Base-by-base conservation (phyloP, 2,113 vertebrate genomes). In the Oenanthe oenanthe region DNA sequence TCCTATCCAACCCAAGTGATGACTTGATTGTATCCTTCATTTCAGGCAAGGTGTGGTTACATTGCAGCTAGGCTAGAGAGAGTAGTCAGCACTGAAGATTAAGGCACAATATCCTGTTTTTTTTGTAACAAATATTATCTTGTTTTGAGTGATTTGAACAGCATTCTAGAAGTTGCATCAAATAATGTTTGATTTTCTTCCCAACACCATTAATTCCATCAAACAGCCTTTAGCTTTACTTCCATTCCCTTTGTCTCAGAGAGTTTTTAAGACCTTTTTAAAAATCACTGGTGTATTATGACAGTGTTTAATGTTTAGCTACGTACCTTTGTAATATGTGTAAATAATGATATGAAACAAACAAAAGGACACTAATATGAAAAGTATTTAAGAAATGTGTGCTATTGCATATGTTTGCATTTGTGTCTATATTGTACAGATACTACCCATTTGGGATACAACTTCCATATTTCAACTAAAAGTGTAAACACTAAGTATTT, bases 381-480 rank as follows among this genome's bases (percentile, higher is more conserved):
- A 93, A 82, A 95, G 81, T 58, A 61, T 42, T 90, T 48, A 51
- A 80, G 56, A 54, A 86, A 65, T 50, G 6, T 18, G 3, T 80
- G 29, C 8, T 86, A 7, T 53, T 87, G 17, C 5, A 1, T 77
- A 29, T 48, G 43, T n/a, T 38, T 73, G 24, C 4, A 79, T 89
- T 89, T 70, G 11, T 71, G 7, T 84, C 34, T 72, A 26, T 61
- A 7, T 21, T 50, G 29, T 68, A 82, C 13, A 81, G 34, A 68
- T 47, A 34, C 12, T 70, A 43, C 12, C 16, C 42, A 36, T 58
- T 92, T 88, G 63, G 34, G n/a, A 20, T 82, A 20, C 32, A 85
- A 76, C 92, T 95, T 85, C 62, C 43, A 21, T 78, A 85, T 94
- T 95, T 87, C 36, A 85, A 38, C 43, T 85, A 56, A 67, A 92